Percentiles rank a stretch among this genome's conserved stretches.
Conservation (phyloP, 2,113 vertebrate species). For the Cheilinus undulatus region DNA sequence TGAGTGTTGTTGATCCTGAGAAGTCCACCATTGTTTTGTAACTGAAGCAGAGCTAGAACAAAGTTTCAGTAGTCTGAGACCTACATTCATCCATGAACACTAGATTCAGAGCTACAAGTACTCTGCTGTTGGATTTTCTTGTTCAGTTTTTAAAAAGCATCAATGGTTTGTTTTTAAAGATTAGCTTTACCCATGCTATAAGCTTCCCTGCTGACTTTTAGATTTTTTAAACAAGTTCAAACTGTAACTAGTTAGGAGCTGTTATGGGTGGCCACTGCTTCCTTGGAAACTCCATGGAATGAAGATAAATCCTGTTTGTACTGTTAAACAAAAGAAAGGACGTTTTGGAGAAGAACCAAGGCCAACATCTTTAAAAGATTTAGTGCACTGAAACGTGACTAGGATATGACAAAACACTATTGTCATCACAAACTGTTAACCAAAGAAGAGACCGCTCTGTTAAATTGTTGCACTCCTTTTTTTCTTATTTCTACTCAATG, state of each 20-base stretch:
- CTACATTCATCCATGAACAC: background rate
- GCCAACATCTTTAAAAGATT: background rate
- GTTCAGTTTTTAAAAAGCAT: background rate
- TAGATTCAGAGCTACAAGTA: background rate
- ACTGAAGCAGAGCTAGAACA: background rate
- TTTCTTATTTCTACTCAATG: constrained; percentile 22
- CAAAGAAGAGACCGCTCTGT: background rate
- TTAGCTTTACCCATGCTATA: background rate
- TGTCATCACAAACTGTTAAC: background rate
- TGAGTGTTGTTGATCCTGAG: background rate
- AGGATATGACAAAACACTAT: background rate
- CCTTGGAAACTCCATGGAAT: background rate
- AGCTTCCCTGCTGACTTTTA: background rate
- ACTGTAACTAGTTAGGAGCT: constrained; percentile 14
- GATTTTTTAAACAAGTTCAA: background rate
- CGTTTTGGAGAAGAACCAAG: background rate
- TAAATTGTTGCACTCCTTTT: constrained; percentile 37
- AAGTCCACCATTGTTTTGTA: background rate
- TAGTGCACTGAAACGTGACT: background rate
- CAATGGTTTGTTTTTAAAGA: background rate
- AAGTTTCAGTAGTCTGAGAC: background rate
- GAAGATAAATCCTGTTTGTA: background rate
- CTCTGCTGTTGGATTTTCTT: background rate
- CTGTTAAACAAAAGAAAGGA: background rate
- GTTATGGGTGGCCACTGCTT: background rate